phyloP scores from a whole-genome alignment of 2,113 vertebrate species.

The Hippotragus niger region DNA sequence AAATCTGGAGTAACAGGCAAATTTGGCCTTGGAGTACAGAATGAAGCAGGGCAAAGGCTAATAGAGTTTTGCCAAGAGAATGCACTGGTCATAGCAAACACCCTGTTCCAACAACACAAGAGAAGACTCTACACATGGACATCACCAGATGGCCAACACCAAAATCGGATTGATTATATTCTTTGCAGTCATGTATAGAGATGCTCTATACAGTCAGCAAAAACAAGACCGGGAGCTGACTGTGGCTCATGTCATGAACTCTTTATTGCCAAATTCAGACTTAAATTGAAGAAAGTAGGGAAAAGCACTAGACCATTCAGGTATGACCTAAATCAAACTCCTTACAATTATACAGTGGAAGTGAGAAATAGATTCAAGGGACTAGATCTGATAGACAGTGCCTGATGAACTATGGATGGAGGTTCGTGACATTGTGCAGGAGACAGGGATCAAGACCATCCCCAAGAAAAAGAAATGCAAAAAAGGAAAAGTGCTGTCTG shows the following conservation, averaged over 20 bases:
- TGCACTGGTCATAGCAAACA: neutral
- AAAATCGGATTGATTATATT: neutral
- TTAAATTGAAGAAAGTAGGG: neutral
- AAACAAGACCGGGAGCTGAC: neutral
- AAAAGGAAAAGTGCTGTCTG: neutral
- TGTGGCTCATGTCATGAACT: neutral
- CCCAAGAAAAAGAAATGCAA: neutral
- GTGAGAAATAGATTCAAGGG: neutral
- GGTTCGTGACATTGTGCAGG: accelerated
- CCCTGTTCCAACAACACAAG: neutral
- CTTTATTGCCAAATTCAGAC: neutral
- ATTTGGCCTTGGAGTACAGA: neutral
- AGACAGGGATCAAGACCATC: neutral
- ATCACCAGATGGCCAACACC: neutral
- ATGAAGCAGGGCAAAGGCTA: neutral
- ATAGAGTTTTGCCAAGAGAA: neutral
- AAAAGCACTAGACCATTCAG: neutral
- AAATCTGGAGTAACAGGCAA: neutral
- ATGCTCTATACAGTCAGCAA: neutral
- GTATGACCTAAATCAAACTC: neutral
- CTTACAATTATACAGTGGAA: neutral
- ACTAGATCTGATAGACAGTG: neutral
- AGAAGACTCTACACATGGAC: neutral
- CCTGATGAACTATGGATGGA: neutral
- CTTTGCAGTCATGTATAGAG: neutral